Conservation (phyloP, 1,140 invertebrate species). For the Frieseomelitta varia region DNA sequence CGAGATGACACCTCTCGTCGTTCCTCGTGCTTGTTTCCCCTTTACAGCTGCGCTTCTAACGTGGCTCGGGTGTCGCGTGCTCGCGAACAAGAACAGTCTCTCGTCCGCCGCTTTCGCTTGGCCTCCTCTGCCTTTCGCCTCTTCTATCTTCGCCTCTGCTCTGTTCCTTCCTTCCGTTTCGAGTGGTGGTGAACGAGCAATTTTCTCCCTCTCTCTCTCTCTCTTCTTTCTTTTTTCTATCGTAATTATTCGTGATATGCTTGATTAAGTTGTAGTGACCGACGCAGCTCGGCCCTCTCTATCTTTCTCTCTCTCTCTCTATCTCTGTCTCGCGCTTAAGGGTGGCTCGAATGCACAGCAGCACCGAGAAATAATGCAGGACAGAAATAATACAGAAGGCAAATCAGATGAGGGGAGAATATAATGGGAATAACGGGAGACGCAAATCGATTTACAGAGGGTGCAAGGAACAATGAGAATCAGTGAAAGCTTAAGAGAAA, state of each 20-base stretch:
- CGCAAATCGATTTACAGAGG: background rate
- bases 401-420: background rate
- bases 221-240: background rate
- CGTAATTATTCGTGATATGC: slow-evolving; percentile 1
- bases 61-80: background rate
- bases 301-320: background rate
- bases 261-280: background rate
- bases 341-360: background rate
- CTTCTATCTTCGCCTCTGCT: background rate
- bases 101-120: background rate
- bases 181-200: background rate
- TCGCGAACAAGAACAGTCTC: background rate
- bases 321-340: background rate
- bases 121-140: background rate
- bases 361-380: background rate
- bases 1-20: slow-evolving; percentile 1
- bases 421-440: background rate
- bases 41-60: background rate
- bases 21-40: background rate
- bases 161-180: background rate
- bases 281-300: too few relatives aligned
- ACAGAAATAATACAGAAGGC: background rate
- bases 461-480: background rate
- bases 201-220: background rate
- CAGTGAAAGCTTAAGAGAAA: background rate